phyloP scores from a whole-genome alignment of 2,797 vertebrate genomes.

The Spinus pinus region DNA sequence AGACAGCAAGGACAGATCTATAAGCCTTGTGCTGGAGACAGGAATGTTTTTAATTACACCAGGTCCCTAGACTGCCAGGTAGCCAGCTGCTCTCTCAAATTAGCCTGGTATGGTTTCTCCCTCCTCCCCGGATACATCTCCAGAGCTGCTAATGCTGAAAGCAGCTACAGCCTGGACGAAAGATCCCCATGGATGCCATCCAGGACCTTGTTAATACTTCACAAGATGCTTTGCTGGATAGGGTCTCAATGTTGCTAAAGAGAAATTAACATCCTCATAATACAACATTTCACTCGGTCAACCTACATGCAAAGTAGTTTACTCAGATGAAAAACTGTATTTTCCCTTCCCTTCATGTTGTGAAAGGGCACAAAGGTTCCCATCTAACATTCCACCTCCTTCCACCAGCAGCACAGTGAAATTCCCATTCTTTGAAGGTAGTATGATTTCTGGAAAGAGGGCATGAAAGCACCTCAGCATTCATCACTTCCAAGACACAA shows the following conservation, averaged over 20 bases:
- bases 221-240: neutral
- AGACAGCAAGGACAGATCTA: neutral
- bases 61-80: neutral
- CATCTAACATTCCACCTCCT: neutral
- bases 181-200: neutral
- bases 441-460: neutral
- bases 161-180: neutral
- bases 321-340: neutral
- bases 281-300: neutral
- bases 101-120: neutral
- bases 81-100: neutral
- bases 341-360: neutral
- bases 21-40: neutral
- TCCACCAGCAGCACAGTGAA: neutral
- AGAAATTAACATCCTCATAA: neutral
- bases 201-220: neutral
- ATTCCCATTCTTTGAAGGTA: neutral
- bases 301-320: neutral
- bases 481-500: neutral
- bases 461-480: neutral
- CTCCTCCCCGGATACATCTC: neutral
- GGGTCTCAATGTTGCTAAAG: neutral
- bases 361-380: neutral
- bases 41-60: slow-evolving; percentile 29
- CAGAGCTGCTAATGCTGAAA: neutral